Evolutionary conservation across 2,888 invertebrate species (phyloP).

Genomic region (Caradrina kadenii): DNA sequence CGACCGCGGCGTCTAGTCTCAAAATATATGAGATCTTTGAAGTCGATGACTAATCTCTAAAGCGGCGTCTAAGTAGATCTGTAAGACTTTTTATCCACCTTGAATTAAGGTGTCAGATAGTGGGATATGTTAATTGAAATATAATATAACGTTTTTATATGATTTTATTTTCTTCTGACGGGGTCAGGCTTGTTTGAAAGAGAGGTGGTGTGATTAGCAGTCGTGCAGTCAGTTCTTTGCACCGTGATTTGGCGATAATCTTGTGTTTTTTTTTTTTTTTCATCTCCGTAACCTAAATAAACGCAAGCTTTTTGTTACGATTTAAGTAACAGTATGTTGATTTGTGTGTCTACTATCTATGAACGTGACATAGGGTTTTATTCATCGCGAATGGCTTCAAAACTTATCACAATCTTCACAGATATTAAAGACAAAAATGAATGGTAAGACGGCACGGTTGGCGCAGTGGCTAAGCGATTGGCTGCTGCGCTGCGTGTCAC

Average conservation of each 20-base stretch:
- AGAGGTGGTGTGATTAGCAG: conserved; percentile 24
- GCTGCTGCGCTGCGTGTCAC: too few species aligned
- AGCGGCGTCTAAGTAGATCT: conserved; percentile 20
- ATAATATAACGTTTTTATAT: conserved; percentile 8
- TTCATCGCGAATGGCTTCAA: neutral
- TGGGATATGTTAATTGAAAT: conserved; percentile 52
- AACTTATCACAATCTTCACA: neutral
- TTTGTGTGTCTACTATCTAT: too few species aligned
- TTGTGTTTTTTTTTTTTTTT: conserved; percentile 14
- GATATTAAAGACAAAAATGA: neutral
- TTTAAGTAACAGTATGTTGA: conserved; percentile 10
- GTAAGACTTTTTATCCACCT: conserved; percentile 38
- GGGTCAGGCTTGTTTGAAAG: conserved; percentile 3
- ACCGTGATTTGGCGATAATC: conserved; percentile 28
- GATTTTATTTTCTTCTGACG: conserved; percentile 10
- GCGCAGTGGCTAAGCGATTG: too few species aligned
- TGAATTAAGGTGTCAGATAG: conserved; percentile 46
- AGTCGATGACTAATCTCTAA: conserved; percentile 52
- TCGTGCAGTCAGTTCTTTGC: conserved; percentile 45
- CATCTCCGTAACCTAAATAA: conserved; percentile 15
- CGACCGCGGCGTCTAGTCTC: conserved; percentile 62
- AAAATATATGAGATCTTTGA: conserved; percentile 35
- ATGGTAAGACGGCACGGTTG: neutral
- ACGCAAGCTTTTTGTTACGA: conserved; percentile 2
- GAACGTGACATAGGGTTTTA: neutral